These are phyloP conservation scores for Orbicella faveolata DNA, from an alignment of 64 coral and sea anemone species.

Conservation along the genomic window DNA sequence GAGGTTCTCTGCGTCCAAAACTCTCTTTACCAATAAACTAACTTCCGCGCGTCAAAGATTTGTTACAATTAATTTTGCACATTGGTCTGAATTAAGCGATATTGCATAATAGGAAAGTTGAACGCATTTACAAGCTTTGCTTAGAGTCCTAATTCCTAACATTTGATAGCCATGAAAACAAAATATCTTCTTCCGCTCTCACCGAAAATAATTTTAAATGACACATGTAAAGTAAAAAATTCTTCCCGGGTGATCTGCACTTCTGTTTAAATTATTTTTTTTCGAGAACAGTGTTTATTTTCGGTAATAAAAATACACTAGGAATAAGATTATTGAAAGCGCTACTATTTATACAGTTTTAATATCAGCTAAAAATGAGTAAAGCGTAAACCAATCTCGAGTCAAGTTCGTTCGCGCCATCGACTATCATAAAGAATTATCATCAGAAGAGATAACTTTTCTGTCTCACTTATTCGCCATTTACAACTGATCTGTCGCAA, in stretches of 20 bases:
- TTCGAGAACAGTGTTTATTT: constrained; percentile 1
- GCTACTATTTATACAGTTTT: neutral
- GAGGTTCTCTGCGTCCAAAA: neutral
- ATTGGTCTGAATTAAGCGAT: neutral
- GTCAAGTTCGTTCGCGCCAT: neutral
- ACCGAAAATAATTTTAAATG: neutral
- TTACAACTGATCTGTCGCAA: neutral
- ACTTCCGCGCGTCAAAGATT: neutral
- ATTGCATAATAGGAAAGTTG: neutral
- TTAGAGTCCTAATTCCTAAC: neutral
- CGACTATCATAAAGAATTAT: neutral
- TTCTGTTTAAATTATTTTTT: constrained; percentile 14
- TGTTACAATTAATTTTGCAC: constrained; percentile 3
- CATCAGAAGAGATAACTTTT: neutral
- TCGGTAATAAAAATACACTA: neutral
- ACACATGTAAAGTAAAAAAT: neutral
- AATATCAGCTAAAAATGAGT: neutral
- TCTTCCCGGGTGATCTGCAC: neutral
- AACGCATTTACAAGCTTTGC: neutral
- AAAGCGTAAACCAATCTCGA: neutral
- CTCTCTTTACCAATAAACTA: neutral
- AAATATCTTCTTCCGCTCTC: neutral
- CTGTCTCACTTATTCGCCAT: neutral
- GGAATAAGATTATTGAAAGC: neutral
- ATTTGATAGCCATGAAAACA: neutral